These are phyloP conservation scores for Aegithalos caudatus DNA, from an alignment of 2,113 vertebrate species.

Conservation along the genomic window DNA sequence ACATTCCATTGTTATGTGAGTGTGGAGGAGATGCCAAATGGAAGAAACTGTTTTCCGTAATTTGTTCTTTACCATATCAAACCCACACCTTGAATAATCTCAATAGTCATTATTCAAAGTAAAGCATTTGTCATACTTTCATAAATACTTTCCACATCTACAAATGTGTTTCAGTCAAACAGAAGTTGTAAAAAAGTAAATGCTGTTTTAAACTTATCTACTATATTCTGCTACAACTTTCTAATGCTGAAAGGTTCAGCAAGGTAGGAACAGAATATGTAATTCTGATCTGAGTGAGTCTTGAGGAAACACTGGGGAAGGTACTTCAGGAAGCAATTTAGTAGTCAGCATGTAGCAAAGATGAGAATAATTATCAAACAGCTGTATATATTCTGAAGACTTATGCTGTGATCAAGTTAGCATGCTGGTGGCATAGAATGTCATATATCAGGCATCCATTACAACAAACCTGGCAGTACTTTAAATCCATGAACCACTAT, in stretches of 20 bases:
- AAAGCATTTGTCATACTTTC: background rate
- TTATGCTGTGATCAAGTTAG: background rate
- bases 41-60: background rate
- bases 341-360: background rate
- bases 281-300: background rate
- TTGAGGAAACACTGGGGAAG: slow-evolving; percentile 2
- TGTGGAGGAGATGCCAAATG: background rate
- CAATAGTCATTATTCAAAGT: background rate
- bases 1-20: background rate
- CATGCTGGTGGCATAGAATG: background rate
- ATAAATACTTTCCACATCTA: background rate
- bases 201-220: background rate
- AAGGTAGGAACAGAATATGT: background rate
- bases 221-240: background rate
- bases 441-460: background rate
- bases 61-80: background rate
- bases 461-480: background rate
- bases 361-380: background rate
- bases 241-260: background rate
- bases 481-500: background rate
- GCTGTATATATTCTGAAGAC: background rate
- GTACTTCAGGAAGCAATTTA: slow-evolving; percentile 16
- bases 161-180: background rate
- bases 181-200: background rate
- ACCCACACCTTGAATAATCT: background rate